These are phyloP conservation scores for Spodoptera litura DNA, from an alignment of 1,140 invertebrate genomes.

Conservation along the genomic window DNA sequence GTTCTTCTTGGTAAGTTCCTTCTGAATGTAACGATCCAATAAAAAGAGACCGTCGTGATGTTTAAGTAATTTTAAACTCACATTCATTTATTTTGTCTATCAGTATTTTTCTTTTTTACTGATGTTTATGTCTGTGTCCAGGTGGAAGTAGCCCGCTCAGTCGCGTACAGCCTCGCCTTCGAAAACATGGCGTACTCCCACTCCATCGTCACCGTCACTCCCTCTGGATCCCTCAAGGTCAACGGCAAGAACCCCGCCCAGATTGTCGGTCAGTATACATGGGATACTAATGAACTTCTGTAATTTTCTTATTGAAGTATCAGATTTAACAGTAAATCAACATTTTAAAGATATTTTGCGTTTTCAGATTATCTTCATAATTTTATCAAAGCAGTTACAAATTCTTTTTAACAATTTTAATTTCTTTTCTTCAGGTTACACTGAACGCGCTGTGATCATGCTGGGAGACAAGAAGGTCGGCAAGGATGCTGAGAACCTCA, in stretches of 20 bases:
- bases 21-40: no score
- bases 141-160: conserved; percentile 58
- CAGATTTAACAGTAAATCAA: no score
- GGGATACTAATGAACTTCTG: background rate
- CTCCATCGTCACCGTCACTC: conserved; percentile 68
- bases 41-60: no score
- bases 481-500: conserved; percentile 63
- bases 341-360: no score
- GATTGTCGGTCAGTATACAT: conserved; percentile 70
- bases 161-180: conserved; percentile 53
- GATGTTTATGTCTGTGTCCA: conserved; percentile 27
- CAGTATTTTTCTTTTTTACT: no score
- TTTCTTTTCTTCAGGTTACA: conserved; percentile 66
- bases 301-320: no score
- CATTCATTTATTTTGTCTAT: no score
- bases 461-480: conserved; percentile 76
- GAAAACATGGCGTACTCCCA: conserved; percentile 67
- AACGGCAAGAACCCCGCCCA: conserved; percentile 66
- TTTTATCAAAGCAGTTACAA: no score
- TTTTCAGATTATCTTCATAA: no score
- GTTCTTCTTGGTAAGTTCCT: conserved; percentile 67
- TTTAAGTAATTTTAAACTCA: no score
- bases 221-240: conserved; percentile 53
- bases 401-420: background rate
- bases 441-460: conserved; percentile 66